Percentiles rank a stretch among this genome's conserved stretches.
phyloP scores from a whole-genome alignment of 1,140 invertebrate species.

The Leucophenga varia region DNA sequence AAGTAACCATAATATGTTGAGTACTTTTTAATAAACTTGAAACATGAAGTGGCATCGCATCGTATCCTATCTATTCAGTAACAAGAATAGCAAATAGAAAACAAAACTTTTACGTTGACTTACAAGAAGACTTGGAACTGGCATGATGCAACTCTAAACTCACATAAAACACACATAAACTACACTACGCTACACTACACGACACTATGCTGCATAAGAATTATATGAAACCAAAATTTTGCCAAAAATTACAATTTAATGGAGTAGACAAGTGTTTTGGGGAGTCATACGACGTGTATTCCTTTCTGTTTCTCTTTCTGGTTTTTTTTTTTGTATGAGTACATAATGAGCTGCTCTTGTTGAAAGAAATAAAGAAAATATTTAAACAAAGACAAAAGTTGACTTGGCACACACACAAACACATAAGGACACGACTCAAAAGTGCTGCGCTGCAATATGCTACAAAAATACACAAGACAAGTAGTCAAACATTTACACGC shows the following conservation, averaged over 20 bases:
- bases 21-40: constrained; percentile 54
- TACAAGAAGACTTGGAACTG: constrained; percentile 32
- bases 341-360: constrained; percentile 47
- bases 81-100: no score
- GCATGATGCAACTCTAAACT: no score
- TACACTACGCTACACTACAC: no score
- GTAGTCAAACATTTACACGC: constrained; percentile 1
- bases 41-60: constrained; percentile 42
- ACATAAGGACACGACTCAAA: not conserved
- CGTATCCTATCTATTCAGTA: no score
- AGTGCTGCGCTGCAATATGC: no score
- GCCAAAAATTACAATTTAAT: constrained; percentile 56
- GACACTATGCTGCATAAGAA: constrained; percentile 36
- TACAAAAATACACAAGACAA: not conserved
- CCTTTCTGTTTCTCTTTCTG: no score
- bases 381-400: constrained; percentile 28
- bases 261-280: constrained; percentile 31
- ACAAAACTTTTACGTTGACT: not conserved
- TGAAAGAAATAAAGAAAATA: constrained; percentile 22
- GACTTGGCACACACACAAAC: no score
- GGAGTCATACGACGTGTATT: no score
- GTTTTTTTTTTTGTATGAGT: constrained; percentile 5
- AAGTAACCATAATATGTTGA: constrained; percentile 54
- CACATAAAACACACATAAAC: no score
- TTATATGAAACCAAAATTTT: constrained; percentile 54